A percentile compares a stretch with the other conserved stretches of the same genome.
Conservation (phyloP, 1,140 invertebrate species). For the Acyrthosiphon pisum region DNA sequence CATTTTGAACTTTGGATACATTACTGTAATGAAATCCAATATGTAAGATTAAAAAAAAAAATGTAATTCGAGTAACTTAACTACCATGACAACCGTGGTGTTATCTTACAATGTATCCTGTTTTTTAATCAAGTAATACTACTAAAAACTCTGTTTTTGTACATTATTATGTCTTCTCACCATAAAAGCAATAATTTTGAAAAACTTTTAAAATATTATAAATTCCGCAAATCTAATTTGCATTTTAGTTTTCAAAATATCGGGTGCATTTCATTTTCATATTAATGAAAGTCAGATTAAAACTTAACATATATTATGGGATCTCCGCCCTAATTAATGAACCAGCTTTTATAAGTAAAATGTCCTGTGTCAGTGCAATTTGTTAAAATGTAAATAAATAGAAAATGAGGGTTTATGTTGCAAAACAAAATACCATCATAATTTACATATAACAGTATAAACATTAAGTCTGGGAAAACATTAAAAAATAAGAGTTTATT, state of each 20-base stretch:
- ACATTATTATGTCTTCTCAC: background rate
- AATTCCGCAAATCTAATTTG: constrained; percentile 1
- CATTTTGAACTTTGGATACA: constrained; percentile 29
- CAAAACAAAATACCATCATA: background rate
- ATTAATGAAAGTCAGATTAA: constrained; percentile 21
- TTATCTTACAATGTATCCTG: constrained; percentile 19
- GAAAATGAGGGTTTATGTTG: background rate
- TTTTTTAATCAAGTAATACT: constrained; percentile 44
- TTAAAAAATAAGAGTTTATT: constrained; percentile 10
- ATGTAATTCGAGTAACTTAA: background rate
- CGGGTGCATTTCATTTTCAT: constrained; percentile 22
- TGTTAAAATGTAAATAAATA: constrained; percentile 25
- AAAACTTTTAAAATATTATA: constrained; percentile 18
- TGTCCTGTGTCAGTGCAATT: background rate
- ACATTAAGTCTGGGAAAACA: background rate
- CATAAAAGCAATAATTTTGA: constrained; percentile 16
- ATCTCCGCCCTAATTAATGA: background rate
- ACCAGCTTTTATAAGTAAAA: constrained; percentile 16
- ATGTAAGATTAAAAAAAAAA: constrained; percentile 44
- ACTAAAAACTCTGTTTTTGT: background rate
- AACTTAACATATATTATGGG: background rate
- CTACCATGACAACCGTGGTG: background rate
- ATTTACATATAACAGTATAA: background rate
- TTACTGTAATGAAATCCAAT: constrained; percentile 48
- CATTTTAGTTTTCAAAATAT: constrained; percentile 12